These are phyloP conservation scores for Cataglyphis livida DNA, from an alignment of 2,888 invertebrate genomes.

Conservation along the genomic window DNA sequence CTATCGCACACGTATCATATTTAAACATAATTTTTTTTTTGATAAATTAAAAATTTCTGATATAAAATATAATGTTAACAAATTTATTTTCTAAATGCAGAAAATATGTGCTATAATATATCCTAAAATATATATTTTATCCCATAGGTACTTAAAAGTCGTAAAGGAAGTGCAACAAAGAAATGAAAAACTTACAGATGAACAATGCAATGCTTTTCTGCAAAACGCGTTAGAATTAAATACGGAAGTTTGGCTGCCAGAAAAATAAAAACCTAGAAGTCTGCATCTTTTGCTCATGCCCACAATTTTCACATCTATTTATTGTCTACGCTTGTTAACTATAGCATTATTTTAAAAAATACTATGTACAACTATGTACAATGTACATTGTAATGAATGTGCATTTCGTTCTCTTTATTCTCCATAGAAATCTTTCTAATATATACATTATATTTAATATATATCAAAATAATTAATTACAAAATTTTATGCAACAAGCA, in stretches of 20 bases:
- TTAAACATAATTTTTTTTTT: background rate
- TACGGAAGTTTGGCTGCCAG: slow-evolving; percentile 87
- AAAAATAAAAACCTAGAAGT: slow-evolving; percentile 81
- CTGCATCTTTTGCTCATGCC: background rate
- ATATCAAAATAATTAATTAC: background rate
- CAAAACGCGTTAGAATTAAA: slow-evolving; percentile 85
- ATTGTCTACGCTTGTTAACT: background rate
- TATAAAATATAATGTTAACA: background rate
- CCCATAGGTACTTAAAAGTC: slow-evolving; percentile 85
- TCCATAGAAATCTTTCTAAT: background rate
- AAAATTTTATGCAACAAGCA: background rate
- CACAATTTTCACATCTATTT: slow-evolving; percentile 21
- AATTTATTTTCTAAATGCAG: background rate
- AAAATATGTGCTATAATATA: background rate
- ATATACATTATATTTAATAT: background rate
- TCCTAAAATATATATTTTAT: background rate
- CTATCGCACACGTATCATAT: background rate
- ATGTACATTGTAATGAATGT: background rate
- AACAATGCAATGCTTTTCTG: slow-evolving; percentile 86
- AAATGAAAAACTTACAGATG: slow-evolving; percentile 86
- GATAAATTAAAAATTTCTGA: background rate
- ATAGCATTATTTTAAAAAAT: slow-evolving; percentile 9
- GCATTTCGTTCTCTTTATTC: background rate
- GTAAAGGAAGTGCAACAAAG: slow-evolving; percentile 86
- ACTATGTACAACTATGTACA: background rate